Evolutionary conservation across 2,888 invertebrate species (phyloP), one percentile per base, ranked within the genome.

Genomic region (Drosophila nigricruria): DNA sequence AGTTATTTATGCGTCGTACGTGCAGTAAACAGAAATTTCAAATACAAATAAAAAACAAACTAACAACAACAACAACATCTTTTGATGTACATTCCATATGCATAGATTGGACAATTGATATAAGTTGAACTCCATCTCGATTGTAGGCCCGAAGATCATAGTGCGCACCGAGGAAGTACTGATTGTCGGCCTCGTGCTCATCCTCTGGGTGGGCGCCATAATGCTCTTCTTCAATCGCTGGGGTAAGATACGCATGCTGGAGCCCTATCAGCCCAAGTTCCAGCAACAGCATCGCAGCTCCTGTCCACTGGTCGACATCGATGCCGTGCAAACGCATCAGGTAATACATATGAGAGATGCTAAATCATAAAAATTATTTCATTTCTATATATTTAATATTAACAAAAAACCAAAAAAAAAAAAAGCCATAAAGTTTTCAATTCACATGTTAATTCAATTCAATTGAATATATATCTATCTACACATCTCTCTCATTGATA

Each of bases 201-300:
- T 97, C 52, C 95, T 97, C 16, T 98, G 98, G 98, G 96, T 97
- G 61, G 97, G 96, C 0, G 97, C 97, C 73, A 97, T 97, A 73
- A 96, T 97, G 4, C 94, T 97, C 49, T 98, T 98, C 94, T 97
- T 98, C 94, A 97, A 98, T 93, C 96, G 97, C 76, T 98, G 97
- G 97, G 97, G 97, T 91, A 97, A 98, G 94, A 98, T 98, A 91
- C 95, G 97, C 76, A 97, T 97, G 97, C 93, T 97, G 93, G 97
- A 97, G 92, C 97, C 97, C 0, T 97, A 97, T 92, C 97, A 97
- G 91, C 97, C 97, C 2, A 97, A 97, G 93, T 97, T 97, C 91
- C 96, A 97, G 90, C 96, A 97, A 86, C 96, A 96, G 82, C 97
- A 97, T 93, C 94, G 97, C 81, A 95, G 96, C 82, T 96, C 96